Conservation (phyloP, 2,113 vertebrate species). For the Rhabdornis inornatus region DNA sequence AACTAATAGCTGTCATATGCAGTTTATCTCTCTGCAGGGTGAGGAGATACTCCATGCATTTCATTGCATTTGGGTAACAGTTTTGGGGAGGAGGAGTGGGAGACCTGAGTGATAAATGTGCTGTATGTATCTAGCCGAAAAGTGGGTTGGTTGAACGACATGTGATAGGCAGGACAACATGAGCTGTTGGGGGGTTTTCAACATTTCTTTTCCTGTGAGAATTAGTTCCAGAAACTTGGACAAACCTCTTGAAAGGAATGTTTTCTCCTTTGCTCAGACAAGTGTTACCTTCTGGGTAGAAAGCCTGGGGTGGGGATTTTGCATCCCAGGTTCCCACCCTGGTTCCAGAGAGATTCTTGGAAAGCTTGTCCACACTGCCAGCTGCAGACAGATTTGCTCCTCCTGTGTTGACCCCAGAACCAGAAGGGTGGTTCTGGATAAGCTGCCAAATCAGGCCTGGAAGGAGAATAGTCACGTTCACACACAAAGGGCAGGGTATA, state of each 20-base stretch:
- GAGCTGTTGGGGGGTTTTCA: neutral
- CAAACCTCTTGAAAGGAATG: neutral
- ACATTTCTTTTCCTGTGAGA: slow-evolving; percentile 31
- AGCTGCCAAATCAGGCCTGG: slow-evolving; percentile 51
- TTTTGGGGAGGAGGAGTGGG: neutral
- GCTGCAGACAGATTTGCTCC: slow-evolving; percentile 40
- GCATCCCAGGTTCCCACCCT: slow-evolving; percentile 1
- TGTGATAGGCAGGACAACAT: neutral
- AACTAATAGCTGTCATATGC: neutral
- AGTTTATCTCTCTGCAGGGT: neutral
- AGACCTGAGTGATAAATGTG: neutral
- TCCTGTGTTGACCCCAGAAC: slow-evolving; percentile 41
- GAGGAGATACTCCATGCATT: neutral
- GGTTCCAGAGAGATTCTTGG: slow-evolving; percentile 27
- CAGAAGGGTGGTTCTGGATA: slow-evolving; percentile 48
- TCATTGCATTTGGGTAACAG: neutral
- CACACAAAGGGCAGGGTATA: slow-evolving; percentile 59
- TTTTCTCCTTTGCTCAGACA: neutral
- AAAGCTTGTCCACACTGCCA: slow-evolving; percentile 48
- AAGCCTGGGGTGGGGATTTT: slow-evolving; percentile 11
- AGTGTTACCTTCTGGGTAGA: slow-evolving; percentile 34
- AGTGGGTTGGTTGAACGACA: neutral
- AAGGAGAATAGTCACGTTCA: slow-evolving; percentile 60
- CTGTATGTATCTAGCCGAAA: neutral
- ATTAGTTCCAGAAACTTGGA: slow-evolving; percentile 57